Conservation (phyloP, 2,888 invertebrate genomes). For the Yponomeuta malinellus region DNA sequence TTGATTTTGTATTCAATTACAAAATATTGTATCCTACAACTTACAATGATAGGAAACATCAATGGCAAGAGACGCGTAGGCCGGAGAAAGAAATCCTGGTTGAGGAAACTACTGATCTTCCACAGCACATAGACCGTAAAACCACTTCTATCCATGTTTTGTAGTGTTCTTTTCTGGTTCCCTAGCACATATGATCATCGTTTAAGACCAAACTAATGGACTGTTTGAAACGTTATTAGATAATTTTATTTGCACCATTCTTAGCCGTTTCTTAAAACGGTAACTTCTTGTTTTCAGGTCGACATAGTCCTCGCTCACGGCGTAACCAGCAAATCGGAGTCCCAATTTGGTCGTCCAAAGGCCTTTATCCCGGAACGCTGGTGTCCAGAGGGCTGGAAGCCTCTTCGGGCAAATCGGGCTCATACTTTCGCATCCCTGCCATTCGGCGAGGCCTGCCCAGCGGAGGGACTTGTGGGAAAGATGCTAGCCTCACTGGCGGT, state of each 20-base stretch:
- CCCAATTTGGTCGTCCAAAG: conserved; percentile 55
- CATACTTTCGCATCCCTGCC: conserved; percentile 54
- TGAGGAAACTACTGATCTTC: too few relatives aligned
- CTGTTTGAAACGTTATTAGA: not conserved
- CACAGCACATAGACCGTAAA: too few relatives aligned
- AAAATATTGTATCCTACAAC: too few relatives aligned
- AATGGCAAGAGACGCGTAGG: too few relatives aligned
- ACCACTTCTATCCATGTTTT: too few relatives aligned
- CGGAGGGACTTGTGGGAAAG: conserved; percentile 43
- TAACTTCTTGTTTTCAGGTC: conserved; percentile 33
- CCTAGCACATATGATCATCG: too few relatives aligned
- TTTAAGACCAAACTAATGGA: not conserved
- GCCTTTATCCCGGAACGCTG: conserved; percentile 64
- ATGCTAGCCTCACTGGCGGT: conserved; percentile 47
- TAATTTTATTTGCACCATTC: too few relatives aligned
- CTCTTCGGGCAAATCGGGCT: conserved; percentile 49
- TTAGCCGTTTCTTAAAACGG: not conserved
- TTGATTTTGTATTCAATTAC: too few relatives aligned
- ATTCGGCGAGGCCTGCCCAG: conserved; percentile 59
- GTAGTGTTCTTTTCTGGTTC: too few relatives aligned
- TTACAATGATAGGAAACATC: too few relatives aligned
- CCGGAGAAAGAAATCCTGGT: too few relatives aligned
- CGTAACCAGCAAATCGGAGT: conserved; percentile 54
- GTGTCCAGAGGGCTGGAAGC: conserved; percentile 52
- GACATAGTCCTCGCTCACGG: conserved; percentile 67